phyloP scores from a whole-genome alignment of 2,113 vertebrate species.

The Donacobius atricapilla region DNA sequence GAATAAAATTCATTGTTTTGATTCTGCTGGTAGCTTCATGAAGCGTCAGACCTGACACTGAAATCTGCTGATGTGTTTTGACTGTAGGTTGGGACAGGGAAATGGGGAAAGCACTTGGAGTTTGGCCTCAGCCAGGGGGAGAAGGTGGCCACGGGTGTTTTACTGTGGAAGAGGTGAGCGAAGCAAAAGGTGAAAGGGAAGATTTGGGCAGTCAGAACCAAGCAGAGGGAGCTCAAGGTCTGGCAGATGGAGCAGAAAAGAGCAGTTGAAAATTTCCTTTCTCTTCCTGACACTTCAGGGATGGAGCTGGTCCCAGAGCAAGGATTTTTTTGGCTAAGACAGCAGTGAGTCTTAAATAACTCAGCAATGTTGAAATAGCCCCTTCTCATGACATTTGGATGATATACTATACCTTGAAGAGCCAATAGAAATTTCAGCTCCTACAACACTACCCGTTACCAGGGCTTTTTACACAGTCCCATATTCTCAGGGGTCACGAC shows the following conservation, averaged over 20 bases:
- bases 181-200: not conserved
- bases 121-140: not conserved
- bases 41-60: not conserved
- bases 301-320: constrained; percentile 12
- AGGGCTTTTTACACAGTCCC: not conserved
- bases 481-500: not conserved
- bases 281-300: not conserved
- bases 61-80: not conserved
- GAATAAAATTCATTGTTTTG: constrained; percentile 20
- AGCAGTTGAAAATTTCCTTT: not conserved
- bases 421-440: not conserved
- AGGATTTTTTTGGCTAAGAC: constrained; percentile 32
- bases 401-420: not conserved
- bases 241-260: not conserved
- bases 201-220: not conserved
- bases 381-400: constrained; percentile 47
- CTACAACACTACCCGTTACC: not conserved
- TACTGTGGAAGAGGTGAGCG: not conserved
- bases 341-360: constrained; percentile 40
- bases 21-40: not conserved
- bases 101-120: not conserved
- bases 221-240: not conserved
- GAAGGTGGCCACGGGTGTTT: not conserved
- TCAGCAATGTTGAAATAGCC: not conserved
- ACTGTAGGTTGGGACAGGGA: not conserved